Evolutionary conservation across 2,113 vertebrate genomes (phyloP).

Genomic region (Egretta garzetta): DNA sequence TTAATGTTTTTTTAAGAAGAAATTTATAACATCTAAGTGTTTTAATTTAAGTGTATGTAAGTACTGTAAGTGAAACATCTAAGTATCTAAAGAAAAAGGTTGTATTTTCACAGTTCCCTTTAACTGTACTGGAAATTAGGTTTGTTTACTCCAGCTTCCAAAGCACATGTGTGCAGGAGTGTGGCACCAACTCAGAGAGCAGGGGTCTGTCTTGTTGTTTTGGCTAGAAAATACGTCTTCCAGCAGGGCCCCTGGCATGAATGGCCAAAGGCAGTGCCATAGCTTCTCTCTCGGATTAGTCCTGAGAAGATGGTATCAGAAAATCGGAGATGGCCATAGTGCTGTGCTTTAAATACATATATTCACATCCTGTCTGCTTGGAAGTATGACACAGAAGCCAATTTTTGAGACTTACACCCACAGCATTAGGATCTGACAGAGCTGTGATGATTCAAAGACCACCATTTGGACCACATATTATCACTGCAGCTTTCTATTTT

Average conservation of each 20-base stretch:
- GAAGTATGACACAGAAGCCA: not conserved
- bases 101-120: not conserved
- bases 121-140: not conserved
- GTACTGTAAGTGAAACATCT: not conserved
- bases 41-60: not conserved
- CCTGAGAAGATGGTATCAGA: not conserved
- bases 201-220: not conserved
- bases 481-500: not conserved
- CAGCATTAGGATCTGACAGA: not conserved
- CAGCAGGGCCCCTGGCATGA: not conserved
- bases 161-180: not conserved
- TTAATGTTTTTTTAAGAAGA: not conserved
- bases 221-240: not conserved
- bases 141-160: not conserved
- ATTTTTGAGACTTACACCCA: not conserved
- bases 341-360: not conserved
- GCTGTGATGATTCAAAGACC: not conserved
- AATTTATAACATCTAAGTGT: not conserved
- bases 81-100: not conserved
- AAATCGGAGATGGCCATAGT: not conserved
- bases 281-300: not conserved
- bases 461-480: not conserved
- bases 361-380: not conserved
- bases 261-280: not conserved
- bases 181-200: rapidly evolving